phyloP scores from a whole-genome alignment of 2,113 vertebrate species.

The Nesoenas mayeri region DNA sequence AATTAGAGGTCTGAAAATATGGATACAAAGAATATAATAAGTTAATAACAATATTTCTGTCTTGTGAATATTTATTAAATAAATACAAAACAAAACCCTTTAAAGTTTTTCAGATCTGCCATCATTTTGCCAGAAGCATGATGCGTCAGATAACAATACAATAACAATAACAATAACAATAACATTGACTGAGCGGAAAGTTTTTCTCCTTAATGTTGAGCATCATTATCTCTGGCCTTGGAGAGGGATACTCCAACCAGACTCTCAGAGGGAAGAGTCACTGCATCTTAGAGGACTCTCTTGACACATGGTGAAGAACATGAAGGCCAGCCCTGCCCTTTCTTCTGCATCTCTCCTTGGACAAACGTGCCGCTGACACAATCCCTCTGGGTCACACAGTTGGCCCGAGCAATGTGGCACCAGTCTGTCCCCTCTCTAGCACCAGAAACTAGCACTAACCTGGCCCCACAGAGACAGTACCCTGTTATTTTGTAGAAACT shows the following conservation, averaged over 20 bases:
- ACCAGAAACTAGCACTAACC: neutral
- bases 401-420: neutral
- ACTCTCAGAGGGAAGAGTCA: neutral
- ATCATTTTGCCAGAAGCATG: neutral
- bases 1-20: neutral
- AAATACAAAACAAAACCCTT: neutral
- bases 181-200: neutral
- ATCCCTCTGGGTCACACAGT: neutral
- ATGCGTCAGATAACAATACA: neutral
- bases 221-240: neutral
- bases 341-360: neutral
- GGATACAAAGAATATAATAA: neutral
- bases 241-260: neutral
- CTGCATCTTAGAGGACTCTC: neutral
- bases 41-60: neutral
- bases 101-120: neutral
- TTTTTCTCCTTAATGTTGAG: neutral
- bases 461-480: neutral
- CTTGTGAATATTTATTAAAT: neutral
- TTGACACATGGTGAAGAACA: neutral
- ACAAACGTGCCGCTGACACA: rapidly evolving
- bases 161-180: no score
- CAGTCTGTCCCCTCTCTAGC: no score
- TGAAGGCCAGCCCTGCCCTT: neutral
- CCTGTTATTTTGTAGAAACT: neutral